Evolutionary conservation across 1,140 invertebrate species (phyloP).

Genomic region (Drosophila funebris): DNA sequence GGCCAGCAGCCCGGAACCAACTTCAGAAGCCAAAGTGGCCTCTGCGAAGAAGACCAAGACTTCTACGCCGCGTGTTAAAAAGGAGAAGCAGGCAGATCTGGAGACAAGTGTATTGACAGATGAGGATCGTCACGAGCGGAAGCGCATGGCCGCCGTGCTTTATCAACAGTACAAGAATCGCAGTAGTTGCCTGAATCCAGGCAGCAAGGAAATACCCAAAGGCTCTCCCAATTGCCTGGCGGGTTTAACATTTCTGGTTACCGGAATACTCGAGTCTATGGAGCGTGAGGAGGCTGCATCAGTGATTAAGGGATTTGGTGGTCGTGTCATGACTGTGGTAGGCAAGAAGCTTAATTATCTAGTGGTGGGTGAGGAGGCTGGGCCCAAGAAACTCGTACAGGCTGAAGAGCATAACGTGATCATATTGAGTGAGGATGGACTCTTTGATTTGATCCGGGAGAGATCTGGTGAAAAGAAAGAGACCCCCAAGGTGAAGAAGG

Average conservation of each 20-base stretch:
- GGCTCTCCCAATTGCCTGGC: conserved; percentile 90
- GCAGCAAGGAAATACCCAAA: conserved; percentile 92
- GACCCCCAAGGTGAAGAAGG: conserved; percentile 17
- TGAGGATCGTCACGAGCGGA: conserved; percentile 87
- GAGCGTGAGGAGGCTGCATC: conserved; percentile 91
- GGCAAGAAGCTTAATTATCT: conserved; percentile 93
- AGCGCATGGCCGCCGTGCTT: conserved; percentile 86
- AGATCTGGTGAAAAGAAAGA: conserved; percentile 82
- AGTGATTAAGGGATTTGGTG: conserved; percentile 92
- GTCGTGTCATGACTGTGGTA: conserved; percentile 89
- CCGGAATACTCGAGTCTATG: conserved; percentile 94
- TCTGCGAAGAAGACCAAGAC: conserved; percentile 31
- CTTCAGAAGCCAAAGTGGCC: not conserved
- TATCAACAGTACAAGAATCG: conserved; percentile 91
- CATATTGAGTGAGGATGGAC: conserved; percentile 92
- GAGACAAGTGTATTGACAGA: conserved; percentile 84
- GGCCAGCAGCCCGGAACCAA: conserved; percentile 5
- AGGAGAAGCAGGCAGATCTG: conserved; percentile 46
- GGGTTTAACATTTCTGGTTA: conserved; percentile 92
- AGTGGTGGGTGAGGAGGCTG: conserved; percentile 92
- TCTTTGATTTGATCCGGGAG: conserved; percentile 91
- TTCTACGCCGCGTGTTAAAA: conserved; percentile 45
- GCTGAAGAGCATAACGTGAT: conserved; percentile 89
- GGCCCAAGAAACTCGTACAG: conserved; percentile 92
- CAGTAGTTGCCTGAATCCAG: conserved; percentile 90